phyloP scores from a whole-genome alignment of 2,797 vertebrate species.

The Poecile montanus region DNA sequence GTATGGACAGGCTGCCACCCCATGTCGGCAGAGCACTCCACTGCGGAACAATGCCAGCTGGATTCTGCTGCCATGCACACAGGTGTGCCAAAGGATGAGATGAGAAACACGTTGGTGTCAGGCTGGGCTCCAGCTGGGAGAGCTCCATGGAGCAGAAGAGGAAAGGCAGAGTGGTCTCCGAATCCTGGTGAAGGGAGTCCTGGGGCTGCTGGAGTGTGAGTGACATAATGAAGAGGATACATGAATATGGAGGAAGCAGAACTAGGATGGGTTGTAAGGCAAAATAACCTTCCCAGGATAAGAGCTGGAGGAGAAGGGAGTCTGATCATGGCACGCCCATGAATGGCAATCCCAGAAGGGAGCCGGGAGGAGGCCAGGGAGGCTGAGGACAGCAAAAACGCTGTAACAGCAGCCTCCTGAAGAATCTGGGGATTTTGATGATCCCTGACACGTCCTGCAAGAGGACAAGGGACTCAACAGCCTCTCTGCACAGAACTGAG shows the following conservation, averaged over 20 bases:
- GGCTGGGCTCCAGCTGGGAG: not conserved
- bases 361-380: not conserved
- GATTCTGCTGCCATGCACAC: not conserved
- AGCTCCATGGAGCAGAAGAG: not conserved
- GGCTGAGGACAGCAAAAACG: not conserved
- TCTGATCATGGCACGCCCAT: rapidly evolving
- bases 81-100: not conserved
- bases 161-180: not conserved
- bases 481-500: not conserved
- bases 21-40: rapidly evolving
- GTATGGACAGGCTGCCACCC: rapidly evolving
- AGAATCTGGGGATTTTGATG: not conserved
- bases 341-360: not conserved
- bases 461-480: rapidly evolving
- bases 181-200: not conserved
- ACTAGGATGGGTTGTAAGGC: not conserved
- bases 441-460: not conserved
- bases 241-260: not conserved
- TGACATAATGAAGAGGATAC: not conserved
- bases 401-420: not conserved
- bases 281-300: not conserved
- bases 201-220: not conserved
- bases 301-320: not conserved
- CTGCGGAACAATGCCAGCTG: not conserved
- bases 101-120: not conserved